Conservation (phyloP, 2,113 vertebrate genomes). For the Vombatus ursinus region DNA sequence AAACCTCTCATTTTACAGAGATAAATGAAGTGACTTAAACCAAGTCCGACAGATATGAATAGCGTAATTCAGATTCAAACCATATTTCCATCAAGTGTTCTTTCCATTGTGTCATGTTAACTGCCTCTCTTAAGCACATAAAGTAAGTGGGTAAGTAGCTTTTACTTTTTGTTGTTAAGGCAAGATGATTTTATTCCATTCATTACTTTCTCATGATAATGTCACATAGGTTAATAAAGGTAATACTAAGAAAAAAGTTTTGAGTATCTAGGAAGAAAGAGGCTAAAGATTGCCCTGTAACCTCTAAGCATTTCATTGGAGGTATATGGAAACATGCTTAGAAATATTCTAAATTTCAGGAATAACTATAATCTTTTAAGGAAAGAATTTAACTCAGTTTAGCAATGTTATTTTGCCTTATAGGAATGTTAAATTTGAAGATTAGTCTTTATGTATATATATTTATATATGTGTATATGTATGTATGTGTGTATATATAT, state of each 20-base stretch:
- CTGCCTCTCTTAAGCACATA: not conserved
- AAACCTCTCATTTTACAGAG: not conserved
- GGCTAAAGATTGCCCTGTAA: not conserved
- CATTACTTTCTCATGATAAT: not conserved
- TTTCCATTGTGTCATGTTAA: not conserved
- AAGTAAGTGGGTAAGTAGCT: not conserved
- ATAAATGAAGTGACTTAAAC: not conserved
- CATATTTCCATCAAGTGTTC: not conserved
- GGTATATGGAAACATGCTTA: not conserved
- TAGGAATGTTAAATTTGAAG: not conserved
- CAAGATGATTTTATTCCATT: not conserved
- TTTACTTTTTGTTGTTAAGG: not conserved
- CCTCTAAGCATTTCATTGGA: not conserved
- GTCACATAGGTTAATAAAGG: not conserved
- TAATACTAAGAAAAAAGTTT: not conserved
- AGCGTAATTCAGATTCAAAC: not conserved
- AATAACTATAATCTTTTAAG: not conserved
- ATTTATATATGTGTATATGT: too few species aligned
- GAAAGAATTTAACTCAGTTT: constrained; percentile 1
- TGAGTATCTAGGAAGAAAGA: not conserved
- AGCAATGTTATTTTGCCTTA: not conserved
- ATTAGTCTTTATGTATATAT: not conserved
- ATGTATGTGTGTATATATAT: too few species aligned
- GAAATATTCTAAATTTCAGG: not conserved
- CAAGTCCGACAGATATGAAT: not conserved